phyloP scores from a whole-genome alignment of 2,797 vertebrate genomes.

The Threskiornis aethiopicus region DNA sequence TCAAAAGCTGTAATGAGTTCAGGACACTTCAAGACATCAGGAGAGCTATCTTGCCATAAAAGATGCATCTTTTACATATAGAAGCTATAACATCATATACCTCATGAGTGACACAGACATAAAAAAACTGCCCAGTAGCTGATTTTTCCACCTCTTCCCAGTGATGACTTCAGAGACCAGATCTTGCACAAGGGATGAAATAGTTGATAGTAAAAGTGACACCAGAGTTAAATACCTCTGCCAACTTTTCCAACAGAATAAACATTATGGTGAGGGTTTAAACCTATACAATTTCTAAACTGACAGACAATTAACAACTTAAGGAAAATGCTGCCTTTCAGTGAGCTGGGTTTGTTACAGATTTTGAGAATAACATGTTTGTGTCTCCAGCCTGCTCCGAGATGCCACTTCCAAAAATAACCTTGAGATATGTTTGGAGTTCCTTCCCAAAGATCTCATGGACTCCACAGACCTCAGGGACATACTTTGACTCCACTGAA shows the following conservation, averaged over 20 bases:
- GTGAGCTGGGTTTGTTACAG: neutral
- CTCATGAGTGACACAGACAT: neutral
- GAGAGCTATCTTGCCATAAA: neutral
- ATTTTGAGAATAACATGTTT: neutral
- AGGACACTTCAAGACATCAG: constrained; percentile 36
- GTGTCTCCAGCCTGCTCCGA: neutral
- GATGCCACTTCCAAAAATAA: neutral
- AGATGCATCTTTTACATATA: neutral
- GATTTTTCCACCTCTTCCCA: neutral
- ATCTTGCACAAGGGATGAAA: neutral
- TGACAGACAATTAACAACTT: neutral
- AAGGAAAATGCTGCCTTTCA: neutral
- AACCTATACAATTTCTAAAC: neutral
- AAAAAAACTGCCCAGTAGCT: neutral
- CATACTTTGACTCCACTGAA: neutral
- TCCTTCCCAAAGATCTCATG: neutral
- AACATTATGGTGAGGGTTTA: neutral
- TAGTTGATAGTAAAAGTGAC: constrained; percentile 3
- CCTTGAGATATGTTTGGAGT: neutral
- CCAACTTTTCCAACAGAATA: neutral
- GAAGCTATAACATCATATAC: neutral
- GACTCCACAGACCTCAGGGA: neutral
- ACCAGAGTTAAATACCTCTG: neutral
- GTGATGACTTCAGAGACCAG: constrained; percentile 25
- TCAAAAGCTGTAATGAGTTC: constrained; percentile 59